Percentiles rank a stretch among this genome's conserved stretches.
These are phyloP conservation scores for Malachius bipustulatus DNA, from an alignment of 2,888 invertebrate species.

Conservation along the genomic window DNA sequence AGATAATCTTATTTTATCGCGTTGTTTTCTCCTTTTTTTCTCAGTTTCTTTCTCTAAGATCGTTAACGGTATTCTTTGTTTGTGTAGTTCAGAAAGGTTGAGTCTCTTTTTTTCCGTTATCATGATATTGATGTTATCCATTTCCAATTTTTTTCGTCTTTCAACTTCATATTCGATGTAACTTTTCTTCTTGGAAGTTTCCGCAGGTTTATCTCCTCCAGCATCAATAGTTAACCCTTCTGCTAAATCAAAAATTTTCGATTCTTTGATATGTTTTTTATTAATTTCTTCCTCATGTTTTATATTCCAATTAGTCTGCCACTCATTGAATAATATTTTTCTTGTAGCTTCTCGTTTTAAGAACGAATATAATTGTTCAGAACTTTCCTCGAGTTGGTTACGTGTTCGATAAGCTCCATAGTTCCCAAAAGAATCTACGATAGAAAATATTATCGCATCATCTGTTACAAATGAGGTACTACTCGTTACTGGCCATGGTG, in stretches of 20 bases:
- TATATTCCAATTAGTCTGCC: conserved; percentile 50
- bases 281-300: conserved; percentile 33
- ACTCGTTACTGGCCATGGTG: too few species aligned
- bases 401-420: too few species aligned
- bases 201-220: conserved; percentile 36
- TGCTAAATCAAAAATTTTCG: too few species aligned
- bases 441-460: too few species aligned
- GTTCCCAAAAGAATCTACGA: too few species aligned
- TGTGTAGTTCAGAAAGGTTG: conserved; percentile 46
- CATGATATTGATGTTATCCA: conserved; percentile 50
- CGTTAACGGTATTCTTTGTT: conserved; percentile 47
- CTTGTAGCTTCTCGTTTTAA: conserved; percentile 43
- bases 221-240: conserved; percentile 35
- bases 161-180: conserved; percentile 35
- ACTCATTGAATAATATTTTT: conserved; percentile 41
- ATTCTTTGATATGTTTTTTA: conserved; percentile 9
- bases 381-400: too few species aligned
- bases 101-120: conserved; percentile 53
- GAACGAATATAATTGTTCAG: too few species aligned
- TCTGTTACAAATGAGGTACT: too few species aligned
- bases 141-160: conserved; percentile 51
- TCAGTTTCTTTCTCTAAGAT: conserved; percentile 46
- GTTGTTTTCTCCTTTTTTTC: conserved; percentile 45
- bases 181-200: conserved; percentile 38
- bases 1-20: conserved; percentile 45